Evolutionary conservation across 2,797 vertebrate genomes (phyloP).

Genomic region (Eleutherodactylus coqui): DNA sequence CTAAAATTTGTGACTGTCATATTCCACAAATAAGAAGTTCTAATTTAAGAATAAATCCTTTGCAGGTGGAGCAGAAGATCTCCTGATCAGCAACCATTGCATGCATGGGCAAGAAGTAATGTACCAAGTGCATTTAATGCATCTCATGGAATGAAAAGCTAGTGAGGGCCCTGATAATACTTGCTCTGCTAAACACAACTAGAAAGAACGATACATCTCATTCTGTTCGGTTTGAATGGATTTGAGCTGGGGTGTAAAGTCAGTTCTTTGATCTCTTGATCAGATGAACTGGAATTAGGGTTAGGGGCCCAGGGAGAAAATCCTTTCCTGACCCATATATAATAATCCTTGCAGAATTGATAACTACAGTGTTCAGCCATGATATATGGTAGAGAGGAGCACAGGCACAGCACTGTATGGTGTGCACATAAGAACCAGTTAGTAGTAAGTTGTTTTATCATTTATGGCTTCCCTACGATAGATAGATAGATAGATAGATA

Average conservation of each 20-base stretch:
- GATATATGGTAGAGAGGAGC: too few relatives aligned
- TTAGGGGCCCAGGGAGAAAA: conserved; percentile 22
- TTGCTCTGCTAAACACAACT: background rate
- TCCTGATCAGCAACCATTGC: background rate
- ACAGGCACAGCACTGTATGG: background rate
- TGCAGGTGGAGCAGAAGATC: background rate
- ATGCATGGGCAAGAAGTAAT: background rate
- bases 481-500: too few relatives aligned
- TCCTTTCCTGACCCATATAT: conserved; percentile 29
- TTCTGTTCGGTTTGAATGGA: background rate
- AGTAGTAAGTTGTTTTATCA: background rate
- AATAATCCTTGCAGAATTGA: conserved; percentile 31
- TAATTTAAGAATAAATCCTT: background rate
- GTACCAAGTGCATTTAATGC: background rate
- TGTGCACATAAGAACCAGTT: background rate
- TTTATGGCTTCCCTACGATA: background rate
- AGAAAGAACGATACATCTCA: background rate
- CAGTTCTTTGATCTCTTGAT: conserved; percentile 30
- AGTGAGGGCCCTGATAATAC: background rate
- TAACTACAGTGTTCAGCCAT: conserved; percentile 6
- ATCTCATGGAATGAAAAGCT: background rate
- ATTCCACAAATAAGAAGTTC: background rate
- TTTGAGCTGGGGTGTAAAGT: conserved; percentile 29
- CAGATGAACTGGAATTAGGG: conserved; percentile 35
- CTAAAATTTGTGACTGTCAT: background rate